phyloP scores from a whole-genome alignment of 2,888 invertebrate species.

The Tetragonula carbonaria region DNA sequence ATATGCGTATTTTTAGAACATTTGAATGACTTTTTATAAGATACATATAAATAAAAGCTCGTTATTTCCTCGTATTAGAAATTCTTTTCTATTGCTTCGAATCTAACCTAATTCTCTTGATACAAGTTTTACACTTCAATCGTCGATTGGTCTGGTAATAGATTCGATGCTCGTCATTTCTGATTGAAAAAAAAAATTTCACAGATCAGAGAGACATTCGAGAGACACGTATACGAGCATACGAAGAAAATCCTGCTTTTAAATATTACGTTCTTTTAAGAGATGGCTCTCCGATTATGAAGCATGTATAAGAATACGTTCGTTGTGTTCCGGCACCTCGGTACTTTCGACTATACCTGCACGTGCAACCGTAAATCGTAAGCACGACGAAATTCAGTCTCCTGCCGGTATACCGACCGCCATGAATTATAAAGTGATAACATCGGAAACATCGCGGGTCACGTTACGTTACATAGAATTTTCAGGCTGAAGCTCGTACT shows the following conservation, averaged over 20 bases:
- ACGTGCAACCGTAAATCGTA: conserved; percentile 65
- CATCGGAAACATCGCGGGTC: conserved; percentile 63
- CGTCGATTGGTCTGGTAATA: background rate
- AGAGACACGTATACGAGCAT: background rate
- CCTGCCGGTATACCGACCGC: conserved; percentile 43
- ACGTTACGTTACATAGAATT: conserved; percentile 61
- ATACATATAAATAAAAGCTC: no score
- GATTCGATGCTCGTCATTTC: background rate
- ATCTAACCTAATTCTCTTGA: no score
- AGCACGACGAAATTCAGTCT: conserved; percentile 65
- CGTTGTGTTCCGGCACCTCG: conserved; percentile 42
- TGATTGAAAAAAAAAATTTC: background rate
- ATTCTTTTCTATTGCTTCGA: no score
- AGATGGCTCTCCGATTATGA: conserved; percentile 29
- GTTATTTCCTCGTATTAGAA: no score
- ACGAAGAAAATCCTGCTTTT: conserved; percentile 20
- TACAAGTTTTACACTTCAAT: no score
- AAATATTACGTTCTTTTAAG: conserved; percentile 9
- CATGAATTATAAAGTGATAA: conserved; percentile 70
- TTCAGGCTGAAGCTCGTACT: conserved; percentile 34
- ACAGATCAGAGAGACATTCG: background rate
- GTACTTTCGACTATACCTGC: conserved; percentile 49
- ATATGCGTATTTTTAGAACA: no score
- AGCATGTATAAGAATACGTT: conserved; percentile 43
- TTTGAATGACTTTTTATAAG: no score